Evolutionary conservation across 1,140 invertebrate genomes (phyloP).

Genomic region (Chelonus insularis): DNA sequence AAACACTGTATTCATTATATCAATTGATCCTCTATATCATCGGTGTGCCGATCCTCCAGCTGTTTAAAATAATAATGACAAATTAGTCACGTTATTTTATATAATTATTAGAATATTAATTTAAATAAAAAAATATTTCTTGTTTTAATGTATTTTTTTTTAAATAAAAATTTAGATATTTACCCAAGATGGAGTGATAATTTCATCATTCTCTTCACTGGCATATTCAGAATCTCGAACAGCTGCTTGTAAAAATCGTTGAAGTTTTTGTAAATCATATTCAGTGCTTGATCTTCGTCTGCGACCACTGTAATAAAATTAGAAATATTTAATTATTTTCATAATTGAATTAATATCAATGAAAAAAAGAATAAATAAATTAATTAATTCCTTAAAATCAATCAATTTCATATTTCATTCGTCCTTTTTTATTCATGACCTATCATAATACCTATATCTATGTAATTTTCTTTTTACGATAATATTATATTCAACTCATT

Average conservation of each 20-base stretch:
- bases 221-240: slow-evolving; percentile 31
- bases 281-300: slow-evolving; percentile 46
- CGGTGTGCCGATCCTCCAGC: neutral
- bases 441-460: too few relatives aligned
- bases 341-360: too few relatives aligned
- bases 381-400: too few relatives aligned
- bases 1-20: neutral
- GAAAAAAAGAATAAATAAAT: too few relatives aligned
- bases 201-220: slow-evolving; percentile 28
- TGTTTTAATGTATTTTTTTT: too few relatives aligned
- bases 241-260: slow-evolving; percentile 33
- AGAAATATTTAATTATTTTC: too few relatives aligned
- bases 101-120: neutral
- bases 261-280: slow-evolving; percentile 33
- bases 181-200: slow-evolving; percentile 36
- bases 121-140: too few relatives aligned
- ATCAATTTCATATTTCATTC: too few relatives aligned
- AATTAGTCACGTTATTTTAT: neutral
- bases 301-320: slow-evolving; percentile 46
- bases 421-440: too few relatives aligned
- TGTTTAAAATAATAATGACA: slow-evolving; percentile 1
- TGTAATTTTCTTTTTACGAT: too few relatives aligned
- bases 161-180: too few relatives aligned
- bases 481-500: too few relatives aligned
- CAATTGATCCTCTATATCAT: slow-evolving; percentile 11